phyloP scores from a whole-genome alignment of 2,888 invertebrate genomes.

The Nasonia oneida region DNA sequence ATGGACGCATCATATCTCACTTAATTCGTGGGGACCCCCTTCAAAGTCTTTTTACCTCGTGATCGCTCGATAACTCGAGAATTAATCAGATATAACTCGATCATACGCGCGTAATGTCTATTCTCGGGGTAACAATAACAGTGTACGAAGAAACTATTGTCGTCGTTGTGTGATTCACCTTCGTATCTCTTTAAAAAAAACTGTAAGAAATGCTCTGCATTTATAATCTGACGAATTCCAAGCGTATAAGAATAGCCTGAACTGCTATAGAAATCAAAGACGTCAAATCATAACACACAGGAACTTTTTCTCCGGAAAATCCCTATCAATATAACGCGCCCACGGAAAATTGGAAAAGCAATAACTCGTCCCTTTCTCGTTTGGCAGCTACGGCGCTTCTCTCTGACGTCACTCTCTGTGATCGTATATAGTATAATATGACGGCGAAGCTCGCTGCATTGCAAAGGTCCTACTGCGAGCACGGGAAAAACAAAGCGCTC shows the following conservation, averaged over 20 bases:
- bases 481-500: slow-evolving; percentile 23
- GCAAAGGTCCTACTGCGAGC: background rate
- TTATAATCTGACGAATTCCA: no score
- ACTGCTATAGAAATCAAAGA: no score
- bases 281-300: background rate
- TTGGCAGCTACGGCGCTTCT: background rate
- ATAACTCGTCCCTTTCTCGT: background rate
- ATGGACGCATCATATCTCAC: background rate
- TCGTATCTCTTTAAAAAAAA: no score
- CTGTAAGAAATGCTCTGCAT: no score
- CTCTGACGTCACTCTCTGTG: background rate
- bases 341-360: background rate
- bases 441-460: slow-evolving; percentile 32
- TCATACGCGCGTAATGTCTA: background rate
- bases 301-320: background rate
- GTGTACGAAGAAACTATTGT: no score
- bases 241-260: no score
- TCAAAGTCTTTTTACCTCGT: background rate
- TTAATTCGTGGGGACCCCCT: no score
- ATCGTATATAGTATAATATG: background rate
- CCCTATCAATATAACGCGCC: no score
- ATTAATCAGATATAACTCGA: background rate
- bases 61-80: background rate
- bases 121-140: background rate
- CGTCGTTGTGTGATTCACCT: no score